Conservation (phyloP, 92 coral and sea anemone species). For the Porites rus region DNA sequence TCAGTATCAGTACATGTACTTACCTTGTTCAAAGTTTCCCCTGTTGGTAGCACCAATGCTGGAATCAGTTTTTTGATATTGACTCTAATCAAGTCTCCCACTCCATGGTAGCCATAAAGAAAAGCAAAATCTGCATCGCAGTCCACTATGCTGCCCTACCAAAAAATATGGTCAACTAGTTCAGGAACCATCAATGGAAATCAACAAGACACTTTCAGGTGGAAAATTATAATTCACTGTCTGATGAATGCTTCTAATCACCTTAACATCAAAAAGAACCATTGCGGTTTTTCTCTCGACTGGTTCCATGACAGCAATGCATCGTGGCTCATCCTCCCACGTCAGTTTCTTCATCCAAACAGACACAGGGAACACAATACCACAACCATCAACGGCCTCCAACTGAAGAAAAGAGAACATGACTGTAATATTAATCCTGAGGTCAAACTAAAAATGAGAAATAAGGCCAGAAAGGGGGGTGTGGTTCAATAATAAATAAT, state of each 20-base stretch:
- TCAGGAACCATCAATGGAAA: too few relatives aligned
- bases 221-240: too few relatives aligned
- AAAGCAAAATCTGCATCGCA: constrained; percentile 85
- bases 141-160: constrained; percentile 83
- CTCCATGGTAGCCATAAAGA: constrained; percentile 81
- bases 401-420: constrained; percentile 54
- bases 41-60: constrained; percentile 78
- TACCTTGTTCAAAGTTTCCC: constrained; percentile 76
- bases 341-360: constrained; percentile 98
- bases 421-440: too few relatives aligned
- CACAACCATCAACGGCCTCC: constrained; percentile 93
- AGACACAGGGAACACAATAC: constrained; percentile 94
- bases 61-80: constrained; percentile 85
- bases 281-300: constrained; percentile 92
- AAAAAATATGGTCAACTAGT: not conserved
- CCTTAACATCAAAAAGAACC: constrained; percentile 84
- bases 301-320: constrained; percentile 96
- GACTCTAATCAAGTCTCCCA: constrained; percentile 65
- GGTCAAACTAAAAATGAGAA: too few relatives aligned
- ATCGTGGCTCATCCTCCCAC: constrained; percentile 94
- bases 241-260: not conserved
- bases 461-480: too few relatives aligned
- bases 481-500: not conserved
- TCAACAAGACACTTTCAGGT: not conserved
- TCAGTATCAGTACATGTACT: too few relatives aligned